Conservation (phyloP, 2,113 vertebrate genomes). For the Galemys pyrenaicus region DNA sequence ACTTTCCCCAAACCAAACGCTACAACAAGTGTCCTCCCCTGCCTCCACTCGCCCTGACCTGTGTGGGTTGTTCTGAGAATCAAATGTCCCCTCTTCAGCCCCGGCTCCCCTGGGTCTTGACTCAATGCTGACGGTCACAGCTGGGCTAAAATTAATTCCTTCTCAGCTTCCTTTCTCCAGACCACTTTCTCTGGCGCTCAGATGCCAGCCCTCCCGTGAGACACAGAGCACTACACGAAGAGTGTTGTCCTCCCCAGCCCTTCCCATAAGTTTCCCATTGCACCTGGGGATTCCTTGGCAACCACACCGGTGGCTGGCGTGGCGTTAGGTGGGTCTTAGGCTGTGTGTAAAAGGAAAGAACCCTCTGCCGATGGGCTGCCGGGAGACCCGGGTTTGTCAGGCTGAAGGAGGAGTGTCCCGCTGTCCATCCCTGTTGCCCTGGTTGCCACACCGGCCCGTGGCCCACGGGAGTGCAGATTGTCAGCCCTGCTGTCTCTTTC, state of each 20-base stretch:
- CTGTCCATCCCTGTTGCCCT: neutral
- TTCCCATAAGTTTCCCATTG: constrained; percentile 59
- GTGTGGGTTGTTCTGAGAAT: constrained; percentile 49
- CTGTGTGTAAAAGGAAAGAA: constrained; percentile 13
- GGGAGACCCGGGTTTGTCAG: neutral
- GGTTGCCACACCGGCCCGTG: neutral
- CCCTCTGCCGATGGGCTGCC: neutral
- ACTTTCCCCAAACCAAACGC: neutral
- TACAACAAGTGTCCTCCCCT: neutral
- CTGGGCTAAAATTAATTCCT: constrained; percentile 31
- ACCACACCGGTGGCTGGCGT: constrained; percentile 38
- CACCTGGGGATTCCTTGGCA: constrained; percentile 40
- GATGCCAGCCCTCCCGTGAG: constrained; percentile 43
- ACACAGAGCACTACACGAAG: neutral
- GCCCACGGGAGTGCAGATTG: neutral
- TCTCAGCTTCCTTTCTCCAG: constrained; percentile 8
- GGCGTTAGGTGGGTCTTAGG: neutral
- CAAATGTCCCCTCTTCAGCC: neutral
- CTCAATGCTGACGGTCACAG: constrained; percentile 33
- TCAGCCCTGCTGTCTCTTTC: constrained; percentile 66
- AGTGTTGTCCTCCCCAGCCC: neutral
- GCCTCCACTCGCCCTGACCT: neutral
- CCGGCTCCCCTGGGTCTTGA: neutral
- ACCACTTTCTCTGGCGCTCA: constrained; percentile 59
- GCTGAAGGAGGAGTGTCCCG: neutral